A percentile compares a stretch with the other conserved stretches of the same genome.
Conservation (phyloP, 2,888 invertebrate species). For the Erebia ligea region DNA sequence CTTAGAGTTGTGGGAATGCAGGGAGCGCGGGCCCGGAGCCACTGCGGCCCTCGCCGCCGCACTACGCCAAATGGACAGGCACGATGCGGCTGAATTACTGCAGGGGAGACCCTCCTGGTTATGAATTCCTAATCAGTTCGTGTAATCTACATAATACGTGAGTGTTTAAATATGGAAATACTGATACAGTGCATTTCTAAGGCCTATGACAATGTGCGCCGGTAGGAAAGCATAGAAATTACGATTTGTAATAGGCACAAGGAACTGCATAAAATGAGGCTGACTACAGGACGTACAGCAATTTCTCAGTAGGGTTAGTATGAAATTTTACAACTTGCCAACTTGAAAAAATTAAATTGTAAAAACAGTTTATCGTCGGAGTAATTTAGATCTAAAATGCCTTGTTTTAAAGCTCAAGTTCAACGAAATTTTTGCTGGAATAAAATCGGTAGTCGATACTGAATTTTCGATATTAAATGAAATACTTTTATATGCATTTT, state of each 20-base stretch:
- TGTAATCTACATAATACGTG: slow-evolving; percentile 21
- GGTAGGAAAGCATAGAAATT: background rate
- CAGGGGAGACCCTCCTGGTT: slow-evolving; percentile 78
- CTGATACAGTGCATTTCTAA: slow-evolving; percentile 41
- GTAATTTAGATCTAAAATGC: too few species aligned
- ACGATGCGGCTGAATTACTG: slow-evolving; percentile 74
- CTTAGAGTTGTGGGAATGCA: slow-evolving; percentile 97
- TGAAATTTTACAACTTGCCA: too few species aligned
- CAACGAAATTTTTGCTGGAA: too few species aligned
- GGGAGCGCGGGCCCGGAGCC: slow-evolving; percentile 92
- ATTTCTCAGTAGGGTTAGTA: too few species aligned
- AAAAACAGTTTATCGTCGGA: too few species aligned
- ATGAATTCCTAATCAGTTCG: slow-evolving; percentile 57
- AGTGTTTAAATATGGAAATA: slow-evolving; percentile 19
- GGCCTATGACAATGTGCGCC: slow-evolving; percentile 8
- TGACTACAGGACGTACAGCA: background rate
- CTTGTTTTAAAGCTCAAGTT: too few species aligned
- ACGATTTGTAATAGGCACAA: background rate
- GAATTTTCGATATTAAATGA: too few species aligned
- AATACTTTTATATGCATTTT: too few species aligned
- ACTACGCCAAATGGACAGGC: slow-evolving; percentile 72
- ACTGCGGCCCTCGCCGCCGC: slow-evolving; percentile 87
- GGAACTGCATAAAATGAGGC: background rate
- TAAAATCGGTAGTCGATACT: too few species aligned
- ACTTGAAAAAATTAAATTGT: too few species aligned